Evolutionary conservation across 2,888 invertebrate genomes (phyloP).

Genomic region (Tethea ocularis): DNA sequence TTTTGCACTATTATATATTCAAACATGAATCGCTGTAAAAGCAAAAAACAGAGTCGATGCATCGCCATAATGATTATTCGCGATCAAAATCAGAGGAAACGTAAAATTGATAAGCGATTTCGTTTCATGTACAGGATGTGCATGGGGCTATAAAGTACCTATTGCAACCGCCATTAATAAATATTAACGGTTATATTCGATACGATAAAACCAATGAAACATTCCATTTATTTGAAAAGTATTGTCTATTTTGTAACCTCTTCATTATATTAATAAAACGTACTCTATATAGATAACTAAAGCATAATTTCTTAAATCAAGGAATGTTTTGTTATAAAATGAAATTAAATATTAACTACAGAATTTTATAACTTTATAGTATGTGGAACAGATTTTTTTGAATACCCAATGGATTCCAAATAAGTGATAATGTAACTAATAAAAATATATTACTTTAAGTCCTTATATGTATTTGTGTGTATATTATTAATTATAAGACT

Average conservation of each 20-base stretch:
- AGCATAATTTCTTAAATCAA: background rate
- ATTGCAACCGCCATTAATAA: background rate
- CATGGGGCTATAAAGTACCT: background rate
- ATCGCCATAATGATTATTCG: slow-evolving; percentile 13
- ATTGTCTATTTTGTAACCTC: background rate
- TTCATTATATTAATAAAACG: background rate
- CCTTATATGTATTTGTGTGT: slow-evolving; percentile 43
- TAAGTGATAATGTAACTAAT: slow-evolving; percentile 34
- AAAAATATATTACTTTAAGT: slow-evolving; percentile 15
- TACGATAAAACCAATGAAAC: slow-evolving; percentile 2
- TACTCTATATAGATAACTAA: background rate
- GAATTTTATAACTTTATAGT: background rate
- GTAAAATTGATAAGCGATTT: slow-evolving; percentile 14
- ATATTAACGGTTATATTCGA: background rate
- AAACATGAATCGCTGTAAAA: background rate
- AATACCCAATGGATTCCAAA: slow-evolving; percentile 31
- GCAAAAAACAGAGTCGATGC: background rate
- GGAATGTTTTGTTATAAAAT: background rate
- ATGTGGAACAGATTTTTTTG: background rate
- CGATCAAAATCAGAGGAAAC: slow-evolving; percentile 17
- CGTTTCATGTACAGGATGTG: slow-evolving; percentile 3
- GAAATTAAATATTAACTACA: background rate
- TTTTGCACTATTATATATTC: background rate
- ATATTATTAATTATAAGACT: slow-evolving; percentile 55
- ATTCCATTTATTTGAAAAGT: background rate